Evolutionary conservation across 2,797 vertebrate genomes (phyloP).

Genomic region (Coluber constrictor): DNA sequence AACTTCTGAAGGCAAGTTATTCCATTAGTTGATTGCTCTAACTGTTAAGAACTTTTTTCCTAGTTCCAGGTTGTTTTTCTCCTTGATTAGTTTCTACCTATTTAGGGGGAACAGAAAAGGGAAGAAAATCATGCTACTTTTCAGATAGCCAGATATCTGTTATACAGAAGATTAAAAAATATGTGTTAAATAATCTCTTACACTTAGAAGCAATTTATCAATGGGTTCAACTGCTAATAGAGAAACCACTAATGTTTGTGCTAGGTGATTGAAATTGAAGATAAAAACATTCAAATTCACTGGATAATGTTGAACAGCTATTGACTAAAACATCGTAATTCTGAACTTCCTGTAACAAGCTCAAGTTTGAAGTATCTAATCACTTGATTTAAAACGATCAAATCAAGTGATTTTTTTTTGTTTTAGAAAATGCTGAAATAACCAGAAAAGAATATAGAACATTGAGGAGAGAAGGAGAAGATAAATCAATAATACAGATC

Average conservation of each 20-base stretch:
- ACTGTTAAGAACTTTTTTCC: too few species aligned
- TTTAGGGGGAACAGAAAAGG: background rate
- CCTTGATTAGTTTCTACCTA: background rate
- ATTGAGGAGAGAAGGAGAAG: background rate
- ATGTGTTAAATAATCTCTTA: background rate
- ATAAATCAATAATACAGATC: slow-evolving; percentile 29
- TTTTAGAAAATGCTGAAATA: background rate
- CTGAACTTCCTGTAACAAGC: background rate
- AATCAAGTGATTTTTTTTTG: background rate
- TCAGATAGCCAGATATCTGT: background rate
- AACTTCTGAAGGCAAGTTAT: background rate
- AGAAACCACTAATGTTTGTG: background rate
- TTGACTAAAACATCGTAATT: background rate
- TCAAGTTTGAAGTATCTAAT: background rate
- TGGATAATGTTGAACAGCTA: background rate
- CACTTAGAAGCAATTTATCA: background rate
- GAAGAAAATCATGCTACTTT: background rate
- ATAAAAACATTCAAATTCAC: background rate
- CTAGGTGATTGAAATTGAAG: background rate
- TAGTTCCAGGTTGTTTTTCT: background rate
- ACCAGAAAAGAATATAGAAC: slow-evolving; percentile 19
- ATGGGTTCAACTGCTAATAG: background rate
- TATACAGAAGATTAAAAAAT: background rate
- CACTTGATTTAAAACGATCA: background rate
- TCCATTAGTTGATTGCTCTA: background rate